Base-by-base conservation (phyloP, 2,888 invertebrate genomes). In the Molanna angustata region DNA sequence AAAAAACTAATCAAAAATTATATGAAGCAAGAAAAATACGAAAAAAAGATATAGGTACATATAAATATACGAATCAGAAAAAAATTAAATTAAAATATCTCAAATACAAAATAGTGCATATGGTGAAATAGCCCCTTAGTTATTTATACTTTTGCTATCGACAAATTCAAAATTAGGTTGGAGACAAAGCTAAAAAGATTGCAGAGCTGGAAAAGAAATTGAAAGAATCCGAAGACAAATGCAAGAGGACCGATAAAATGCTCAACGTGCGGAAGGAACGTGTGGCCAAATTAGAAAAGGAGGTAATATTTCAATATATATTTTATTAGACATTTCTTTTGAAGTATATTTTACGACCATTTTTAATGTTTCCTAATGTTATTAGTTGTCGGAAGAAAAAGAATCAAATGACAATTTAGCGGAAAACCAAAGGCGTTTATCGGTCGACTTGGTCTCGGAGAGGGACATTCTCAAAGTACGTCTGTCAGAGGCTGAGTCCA, bases 201-300 rank as follows among this genome's bases (percentile, higher is more conserved):
- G 67, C 69, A 33, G 85, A 86, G 35, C 65, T 84, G 62, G 86
- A 87, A 66, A 81, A 80, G 62, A 84, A 85, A 69, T 62, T 84
- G 1, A 84, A 82, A 64, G 84, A 85, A 61, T 68, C 77, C 16
- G 86, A 87, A 60, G 84, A 84, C n/a, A 85, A 81, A 67, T 72
- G 71, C 43, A 82, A 77, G 63, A 78, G 80, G 63, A 70, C 71
- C 57, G 84, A 83, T 63, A 82, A 79, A 65, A 69, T 77, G 62
- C 66, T 79, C 18, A 65, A 69, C 44, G 67, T 70, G n/a, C 76
- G 78, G 56, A 83, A 79, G 66, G 80, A 82, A 49, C 76, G 78
- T 61, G 74, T 81, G 7, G 63, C 76, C 44, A 79, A 80, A 66
- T 70, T 83, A 62, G 83, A 83, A 67, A 78, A 78, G 67, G 80